Evolutionary conservation across 2,113 vertebrate genomes (phyloP).

Genomic region (Oreocharis arfaki): DNA sequence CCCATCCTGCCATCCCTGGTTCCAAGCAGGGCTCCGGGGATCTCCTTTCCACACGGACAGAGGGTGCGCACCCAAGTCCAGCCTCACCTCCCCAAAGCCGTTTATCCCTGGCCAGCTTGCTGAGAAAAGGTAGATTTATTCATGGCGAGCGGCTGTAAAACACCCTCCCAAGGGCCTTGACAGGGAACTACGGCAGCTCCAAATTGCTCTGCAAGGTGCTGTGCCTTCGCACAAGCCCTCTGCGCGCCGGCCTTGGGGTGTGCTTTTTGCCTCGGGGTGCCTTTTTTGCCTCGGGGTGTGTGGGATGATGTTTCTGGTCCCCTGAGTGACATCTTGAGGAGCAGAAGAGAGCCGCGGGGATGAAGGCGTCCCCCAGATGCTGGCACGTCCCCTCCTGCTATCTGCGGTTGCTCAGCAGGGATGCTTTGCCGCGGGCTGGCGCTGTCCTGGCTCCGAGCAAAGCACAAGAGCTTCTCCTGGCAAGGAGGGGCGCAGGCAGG

Average conservation of each 20-base stretch:
- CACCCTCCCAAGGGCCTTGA: background rate
- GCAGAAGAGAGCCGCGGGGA: fast-evolving
- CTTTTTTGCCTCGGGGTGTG: background rate
- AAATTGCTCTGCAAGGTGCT: background rate
- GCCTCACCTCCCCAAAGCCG: background rate
- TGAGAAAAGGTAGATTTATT: background rate
- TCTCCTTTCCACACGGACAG: background rate
- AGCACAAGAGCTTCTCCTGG: fast-evolving
- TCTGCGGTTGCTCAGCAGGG: fast-evolving
- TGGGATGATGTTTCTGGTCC: background rate
- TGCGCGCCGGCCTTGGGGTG: background rate
- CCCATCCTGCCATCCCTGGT: fast-evolving
- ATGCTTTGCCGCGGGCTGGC: fast-evolving
- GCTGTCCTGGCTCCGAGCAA: background rate
- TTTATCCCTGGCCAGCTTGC: background rate
- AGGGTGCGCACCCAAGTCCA: fast-evolving
- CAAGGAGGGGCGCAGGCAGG: background rate
- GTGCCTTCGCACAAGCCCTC: background rate
- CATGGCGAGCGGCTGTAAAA: background rate
- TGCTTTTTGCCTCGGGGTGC: background rate
- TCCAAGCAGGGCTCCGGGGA: background rate
- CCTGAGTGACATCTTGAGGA: fast-evolving
- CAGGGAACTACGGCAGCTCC: background rate
- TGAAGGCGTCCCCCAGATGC: background rate
- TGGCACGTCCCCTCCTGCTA: background rate